Evolutionary conservation across 2,888 invertebrate species (phyloP).

Genomic region (Physocephala rufipes): DNA sequence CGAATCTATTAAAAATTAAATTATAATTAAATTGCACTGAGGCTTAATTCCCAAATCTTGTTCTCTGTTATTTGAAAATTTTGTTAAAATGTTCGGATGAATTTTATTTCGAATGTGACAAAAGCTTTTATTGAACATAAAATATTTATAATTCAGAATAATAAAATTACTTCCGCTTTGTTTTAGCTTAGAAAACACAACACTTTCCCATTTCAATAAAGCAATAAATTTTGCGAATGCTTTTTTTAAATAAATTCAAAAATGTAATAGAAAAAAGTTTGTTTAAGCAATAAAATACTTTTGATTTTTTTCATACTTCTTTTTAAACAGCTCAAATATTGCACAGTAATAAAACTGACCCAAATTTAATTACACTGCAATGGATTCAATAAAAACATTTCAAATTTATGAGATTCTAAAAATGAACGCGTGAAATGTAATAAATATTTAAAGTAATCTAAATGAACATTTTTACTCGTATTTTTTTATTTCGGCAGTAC

Average conservation of each 20-base stretch:
- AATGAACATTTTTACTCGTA: not conserved
- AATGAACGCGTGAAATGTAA: conserved; percentile 2
- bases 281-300: not conserved
- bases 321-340: not conserved
- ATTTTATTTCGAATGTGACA: too few species aligned
- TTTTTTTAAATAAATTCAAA: not conserved
- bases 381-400: conserved; percentile 4
- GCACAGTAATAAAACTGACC: conserved; percentile 10
- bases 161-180: too few species aligned
- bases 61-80: too few species aligned
- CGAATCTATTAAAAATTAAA: too few species aligned
- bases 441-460: too few species aligned
- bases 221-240: not conserved
- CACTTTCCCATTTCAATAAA: not conserved
- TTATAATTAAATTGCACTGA: too few species aligned
- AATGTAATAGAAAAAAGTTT: not conserved
- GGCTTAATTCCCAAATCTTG: too few species aligned
- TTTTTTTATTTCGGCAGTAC: not conserved
- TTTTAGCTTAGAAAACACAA: too few species aligned
- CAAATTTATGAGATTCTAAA: conserved; percentile 19
- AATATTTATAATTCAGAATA: too few species aligned
- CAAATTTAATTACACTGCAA: not conserved
- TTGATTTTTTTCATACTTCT: not conserved
- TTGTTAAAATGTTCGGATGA: too few species aligned
- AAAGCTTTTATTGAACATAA: too few species aligned